Evolutionary conservation across 1,140 invertebrate genomes (phyloP).

Genomic region (Drosophila asahinai): DNA sequence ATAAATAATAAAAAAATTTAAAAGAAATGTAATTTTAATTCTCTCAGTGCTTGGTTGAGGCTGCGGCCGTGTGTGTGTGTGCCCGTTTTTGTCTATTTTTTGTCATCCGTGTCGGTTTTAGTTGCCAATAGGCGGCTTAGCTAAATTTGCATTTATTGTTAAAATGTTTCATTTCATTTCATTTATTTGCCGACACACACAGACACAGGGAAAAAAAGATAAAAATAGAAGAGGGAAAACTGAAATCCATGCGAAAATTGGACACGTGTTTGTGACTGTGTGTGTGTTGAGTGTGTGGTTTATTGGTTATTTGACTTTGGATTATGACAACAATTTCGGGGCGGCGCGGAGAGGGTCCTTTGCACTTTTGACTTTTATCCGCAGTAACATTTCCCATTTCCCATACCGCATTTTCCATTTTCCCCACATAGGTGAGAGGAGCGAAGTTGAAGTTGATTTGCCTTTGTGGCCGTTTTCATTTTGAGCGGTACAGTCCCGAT

Average conservation of each 20-base stretch:
- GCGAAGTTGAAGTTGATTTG: conserved; percentile 31
- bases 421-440: conserved; percentile 1
- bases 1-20: no score
- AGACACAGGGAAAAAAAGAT: conserved; percentile 3
- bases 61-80: conserved; percentile 10
- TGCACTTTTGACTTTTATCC: conserved; percentile 49
- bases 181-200: conserved; percentile 61
- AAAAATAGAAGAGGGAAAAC: conserved; percentile 23
- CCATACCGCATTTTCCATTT: neutral
- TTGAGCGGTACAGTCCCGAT: conserved; percentile 21
- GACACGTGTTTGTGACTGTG: conserved; percentile 49
- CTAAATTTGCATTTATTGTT: conserved; percentile 83
- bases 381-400: conserved; percentile 10
- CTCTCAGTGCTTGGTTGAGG: neutral
- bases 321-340: conserved; percentile 69
- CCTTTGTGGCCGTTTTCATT: conserved; percentile 5
- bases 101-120: conserved; percentile 57
- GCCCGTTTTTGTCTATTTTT: conserved; percentile 67
- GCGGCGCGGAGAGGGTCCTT: conserved; percentile 12
- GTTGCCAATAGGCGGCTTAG: conserved; percentile 74
- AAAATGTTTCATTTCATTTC: conserved; percentile 82
- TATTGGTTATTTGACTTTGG: conserved; percentile 83
- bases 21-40: neutral
- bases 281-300: conserved; percentile 8
- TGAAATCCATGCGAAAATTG: conserved; percentile 61